These are phyloP conservation scores for Drosophila koepferae DNA, from an alignment of 2,888 invertebrate species.

Conservation along the genomic window DNA sequence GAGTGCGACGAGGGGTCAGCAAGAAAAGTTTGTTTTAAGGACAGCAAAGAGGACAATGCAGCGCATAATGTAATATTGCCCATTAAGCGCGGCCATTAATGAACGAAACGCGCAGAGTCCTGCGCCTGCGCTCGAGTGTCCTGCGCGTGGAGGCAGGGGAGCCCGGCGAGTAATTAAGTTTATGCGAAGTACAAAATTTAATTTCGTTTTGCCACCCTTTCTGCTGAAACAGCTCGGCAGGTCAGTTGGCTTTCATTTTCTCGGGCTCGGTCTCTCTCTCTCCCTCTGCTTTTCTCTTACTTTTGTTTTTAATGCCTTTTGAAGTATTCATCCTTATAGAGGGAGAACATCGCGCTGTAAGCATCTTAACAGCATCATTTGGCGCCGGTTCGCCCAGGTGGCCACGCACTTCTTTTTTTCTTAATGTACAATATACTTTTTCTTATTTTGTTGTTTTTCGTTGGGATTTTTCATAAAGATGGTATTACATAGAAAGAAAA, in stretches of 20 bases:
- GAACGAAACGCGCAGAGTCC: slow-evolving; percentile 54
- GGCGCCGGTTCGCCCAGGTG: slow-evolving; percentile 71
- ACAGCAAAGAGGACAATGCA: slow-evolving; percentile 64
- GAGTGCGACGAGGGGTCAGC: slow-evolving; percentile 9
- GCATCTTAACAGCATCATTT: slow-evolving; percentile 80
- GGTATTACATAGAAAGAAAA: slow-evolving; percentile 53
- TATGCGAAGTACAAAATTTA: slow-evolving; percentile 83
- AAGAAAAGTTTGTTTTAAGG: slow-evolving; percentile 64
- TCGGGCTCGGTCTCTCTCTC: background rate
- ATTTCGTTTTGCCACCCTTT: slow-evolving; percentile 80
- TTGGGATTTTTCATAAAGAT: slow-evolving; percentile 51
- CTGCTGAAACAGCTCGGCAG: slow-evolving; percentile 41
- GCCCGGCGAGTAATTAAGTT: slow-evolving; percentile 79
- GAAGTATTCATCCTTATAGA: slow-evolving; percentile 65
- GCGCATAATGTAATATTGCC: slow-evolving; percentile 85
- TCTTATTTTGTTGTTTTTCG: slow-evolving; percentile 8
- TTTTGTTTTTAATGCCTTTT: slow-evolving; percentile 80
- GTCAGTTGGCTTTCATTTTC: slow-evolving; percentile 76
- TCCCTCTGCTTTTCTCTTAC: slow-evolving; percentile 33
- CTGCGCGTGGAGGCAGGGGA: slow-evolving; percentile 14
- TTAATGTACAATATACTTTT: slow-evolving; percentile 62
- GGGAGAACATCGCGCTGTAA: slow-evolving; percentile 48
- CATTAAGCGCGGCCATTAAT: slow-evolving; percentile 85
- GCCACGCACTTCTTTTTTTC: slow-evolving; percentile 63
- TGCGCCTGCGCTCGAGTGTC: slow-evolving; percentile 58